These are phyloP conservation scores for Nannobrachium achirus DNA, from an alignment of 2,113 vertebrate species.

Conservation along the genomic window DNA sequence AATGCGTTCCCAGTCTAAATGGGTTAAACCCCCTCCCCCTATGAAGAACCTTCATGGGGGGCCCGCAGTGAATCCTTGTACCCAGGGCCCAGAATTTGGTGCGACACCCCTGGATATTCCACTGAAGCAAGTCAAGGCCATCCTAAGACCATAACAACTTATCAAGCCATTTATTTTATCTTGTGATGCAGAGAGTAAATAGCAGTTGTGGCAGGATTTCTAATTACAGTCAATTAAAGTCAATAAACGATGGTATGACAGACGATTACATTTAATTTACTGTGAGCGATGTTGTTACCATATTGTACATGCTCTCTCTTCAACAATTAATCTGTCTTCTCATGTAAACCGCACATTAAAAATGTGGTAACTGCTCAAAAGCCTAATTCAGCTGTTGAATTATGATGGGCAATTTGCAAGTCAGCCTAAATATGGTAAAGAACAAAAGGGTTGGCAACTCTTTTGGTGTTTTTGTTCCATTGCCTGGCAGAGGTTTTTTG, in stretches of 20 bases:
- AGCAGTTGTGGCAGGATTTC: slow-evolving; percentile 66
- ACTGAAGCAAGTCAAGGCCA: slow-evolving; percentile 64
- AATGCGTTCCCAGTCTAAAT: too few relatives aligned
- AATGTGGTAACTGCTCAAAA: slow-evolving; percentile 47
- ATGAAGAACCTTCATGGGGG: too few relatives aligned
- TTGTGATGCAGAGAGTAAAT: slow-evolving; percentile 68
- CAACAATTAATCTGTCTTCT: slow-evolving; percentile 61
- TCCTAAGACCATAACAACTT: slow-evolving; percentile 67
- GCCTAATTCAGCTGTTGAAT: slow-evolving; percentile 35
- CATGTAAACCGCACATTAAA: slow-evolving; percentile 46
- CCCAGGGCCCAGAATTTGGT: too few relatives aligned
- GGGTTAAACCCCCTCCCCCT: too few relatives aligned
- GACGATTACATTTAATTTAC: slow-evolving; percentile 73
- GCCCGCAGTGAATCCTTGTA: too few relatives aligned
- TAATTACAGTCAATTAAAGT: slow-evolving; percentile 75
- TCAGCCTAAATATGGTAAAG: slow-evolving; percentile 22
- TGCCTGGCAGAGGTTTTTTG: too few relatives aligned
- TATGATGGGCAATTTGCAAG: slow-evolving; percentile 28
- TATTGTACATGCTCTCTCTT: slow-evolving; percentile 48
- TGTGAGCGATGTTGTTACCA: slow-evolving; percentile 58
- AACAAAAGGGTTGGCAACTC: neutral
- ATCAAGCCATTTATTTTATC: slow-evolving; percentile 68
- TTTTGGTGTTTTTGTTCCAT: too few relatives aligned
- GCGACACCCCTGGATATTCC: too few relatives aligned
- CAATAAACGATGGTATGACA: slow-evolving; percentile 73